phyloP scores from a whole-genome alignment of 2,797 vertebrate species.

The Rhynchotus rufescens region DNA sequence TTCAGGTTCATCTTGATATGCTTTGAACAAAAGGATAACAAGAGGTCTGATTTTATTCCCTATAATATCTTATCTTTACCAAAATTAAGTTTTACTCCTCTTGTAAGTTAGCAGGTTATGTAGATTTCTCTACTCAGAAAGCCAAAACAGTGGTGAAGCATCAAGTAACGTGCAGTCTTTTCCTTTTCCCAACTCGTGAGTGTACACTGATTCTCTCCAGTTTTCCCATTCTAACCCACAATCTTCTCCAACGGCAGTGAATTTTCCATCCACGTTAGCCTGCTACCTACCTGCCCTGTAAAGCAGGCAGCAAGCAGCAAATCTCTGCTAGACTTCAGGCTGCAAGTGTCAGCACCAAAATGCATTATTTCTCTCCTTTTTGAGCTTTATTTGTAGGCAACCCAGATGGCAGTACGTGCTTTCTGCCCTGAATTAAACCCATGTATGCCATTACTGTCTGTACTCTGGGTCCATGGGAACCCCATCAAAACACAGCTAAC shows the following conservation, averaged over 20 bases:
- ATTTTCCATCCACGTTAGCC: neutral
- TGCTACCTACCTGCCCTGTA: neutral
- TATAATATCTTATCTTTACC: neutral
- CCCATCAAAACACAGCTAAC: neutral
- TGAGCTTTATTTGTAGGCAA: neutral
- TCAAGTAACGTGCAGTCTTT: fast-evolving
- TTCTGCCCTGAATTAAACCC: neutral
- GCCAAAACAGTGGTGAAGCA: neutral
- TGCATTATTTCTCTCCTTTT: neutral
- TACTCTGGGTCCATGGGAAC: neutral
- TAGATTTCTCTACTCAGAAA: neutral
- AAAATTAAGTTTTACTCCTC: neutral
- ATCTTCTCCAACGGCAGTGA: neutral
- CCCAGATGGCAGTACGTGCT: neutral
- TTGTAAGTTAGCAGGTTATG: neutral
- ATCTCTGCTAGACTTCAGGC: neutral
- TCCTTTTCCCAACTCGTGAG: neutral
- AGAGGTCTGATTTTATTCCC: neutral
- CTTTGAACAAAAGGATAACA: slow-evolving; percentile 39
- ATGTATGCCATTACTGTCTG: neutral
- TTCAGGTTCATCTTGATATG: slow-evolving; percentile 56
- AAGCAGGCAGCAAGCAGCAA: neutral
- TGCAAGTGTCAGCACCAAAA: neutral
- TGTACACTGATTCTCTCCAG: neutral
- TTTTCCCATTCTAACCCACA: neutral